These are phyloP conservation scores for Platerodrilus igneus DNA, from an alignment of 2,888 invertebrate genomes.

Conservation along the genomic window DNA sequence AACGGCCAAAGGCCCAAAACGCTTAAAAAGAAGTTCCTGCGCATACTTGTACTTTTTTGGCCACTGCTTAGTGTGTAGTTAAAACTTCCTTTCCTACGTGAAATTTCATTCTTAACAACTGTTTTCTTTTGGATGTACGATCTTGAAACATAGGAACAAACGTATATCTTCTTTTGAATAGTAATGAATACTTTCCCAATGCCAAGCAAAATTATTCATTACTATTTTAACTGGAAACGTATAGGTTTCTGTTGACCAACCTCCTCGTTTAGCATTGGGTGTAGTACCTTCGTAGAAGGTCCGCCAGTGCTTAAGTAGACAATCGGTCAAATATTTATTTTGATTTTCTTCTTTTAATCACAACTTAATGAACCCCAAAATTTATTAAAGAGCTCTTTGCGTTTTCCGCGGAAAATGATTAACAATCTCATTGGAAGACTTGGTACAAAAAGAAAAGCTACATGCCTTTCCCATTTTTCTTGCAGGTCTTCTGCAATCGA, in stretches of 20 bases:
- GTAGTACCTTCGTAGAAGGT: too few species aligned
- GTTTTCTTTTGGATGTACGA: neutral
- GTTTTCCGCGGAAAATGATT: neutral
- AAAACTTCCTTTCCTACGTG: slow-evolving; percentile 1
- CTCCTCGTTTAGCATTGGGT: too few species aligned
- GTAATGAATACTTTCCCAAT: too few species aligned
- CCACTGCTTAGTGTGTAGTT: slow-evolving; percentile 3
- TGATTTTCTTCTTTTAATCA: too few species aligned
- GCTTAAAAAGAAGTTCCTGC: slow-evolving; percentile 4
- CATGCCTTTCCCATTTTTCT: neutral
- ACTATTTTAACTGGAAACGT: too few species aligned
- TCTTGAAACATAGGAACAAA: slow-evolving; percentile 1
- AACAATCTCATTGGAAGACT: slow-evolving; percentile 2
- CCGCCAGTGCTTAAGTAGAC: too few species aligned
- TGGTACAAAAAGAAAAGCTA: slow-evolving; percentile 1
- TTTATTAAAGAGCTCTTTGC: neutral
- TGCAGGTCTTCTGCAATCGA: neutral
- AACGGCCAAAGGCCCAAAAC: neutral
- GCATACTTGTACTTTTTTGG: slow-evolving; percentile 1
- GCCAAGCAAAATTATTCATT: too few species aligned
- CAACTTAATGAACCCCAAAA: neutral
- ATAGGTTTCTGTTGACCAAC: too few species aligned
- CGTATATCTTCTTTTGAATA: slow-evolving; percentile 1
- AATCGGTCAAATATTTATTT: too few species aligned
- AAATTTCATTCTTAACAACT: neutral